phyloP scores from a whole-genome alignment of 2,797 vertebrate genomes.

The Smutsia temminckii region DNA sequence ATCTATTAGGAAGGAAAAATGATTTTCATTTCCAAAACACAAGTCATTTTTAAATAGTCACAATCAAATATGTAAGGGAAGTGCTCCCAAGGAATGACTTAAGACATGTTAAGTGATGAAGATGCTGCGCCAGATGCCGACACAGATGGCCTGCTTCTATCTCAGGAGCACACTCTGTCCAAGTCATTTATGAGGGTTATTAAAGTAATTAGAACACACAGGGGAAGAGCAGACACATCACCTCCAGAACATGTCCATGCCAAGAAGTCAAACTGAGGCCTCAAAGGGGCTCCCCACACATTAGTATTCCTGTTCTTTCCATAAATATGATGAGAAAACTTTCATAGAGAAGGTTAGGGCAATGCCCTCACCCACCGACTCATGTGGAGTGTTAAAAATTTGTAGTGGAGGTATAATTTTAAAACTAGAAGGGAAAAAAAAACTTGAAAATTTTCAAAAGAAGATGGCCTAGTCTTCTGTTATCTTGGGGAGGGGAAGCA shows the following conservation, averaged over 20 bases:
- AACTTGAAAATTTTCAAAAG: not conserved
- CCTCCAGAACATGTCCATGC: not conserved
- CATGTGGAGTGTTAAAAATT: not conserved
- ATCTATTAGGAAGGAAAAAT: not conserved
- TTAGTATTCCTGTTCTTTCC: not conserved
- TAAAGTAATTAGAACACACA: not conserved
- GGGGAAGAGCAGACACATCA: not conserved
- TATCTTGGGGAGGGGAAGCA: not conserved
- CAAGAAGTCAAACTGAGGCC: not conserved
- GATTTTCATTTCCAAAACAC: rapidly evolving
- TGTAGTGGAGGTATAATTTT: not conserved
- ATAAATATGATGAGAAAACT: not conserved
- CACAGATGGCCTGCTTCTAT: not conserved
- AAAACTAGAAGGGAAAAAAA: not conserved
- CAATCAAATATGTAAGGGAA: not conserved
- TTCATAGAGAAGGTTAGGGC: not conserved
- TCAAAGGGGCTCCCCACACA: not conserved
- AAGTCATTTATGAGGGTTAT: not conserved
- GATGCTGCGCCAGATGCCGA: not conserved
- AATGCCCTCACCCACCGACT: not conserved
- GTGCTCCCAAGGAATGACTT: not conserved
- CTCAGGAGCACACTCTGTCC: not conserved
- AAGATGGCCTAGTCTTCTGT: not conserved
- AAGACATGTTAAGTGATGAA: not conserved
- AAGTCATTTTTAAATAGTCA: not conserved